phyloP scores from a whole-genome alignment of 2,888 invertebrate genomes.

The Drosophila buzzatii region DNA sequence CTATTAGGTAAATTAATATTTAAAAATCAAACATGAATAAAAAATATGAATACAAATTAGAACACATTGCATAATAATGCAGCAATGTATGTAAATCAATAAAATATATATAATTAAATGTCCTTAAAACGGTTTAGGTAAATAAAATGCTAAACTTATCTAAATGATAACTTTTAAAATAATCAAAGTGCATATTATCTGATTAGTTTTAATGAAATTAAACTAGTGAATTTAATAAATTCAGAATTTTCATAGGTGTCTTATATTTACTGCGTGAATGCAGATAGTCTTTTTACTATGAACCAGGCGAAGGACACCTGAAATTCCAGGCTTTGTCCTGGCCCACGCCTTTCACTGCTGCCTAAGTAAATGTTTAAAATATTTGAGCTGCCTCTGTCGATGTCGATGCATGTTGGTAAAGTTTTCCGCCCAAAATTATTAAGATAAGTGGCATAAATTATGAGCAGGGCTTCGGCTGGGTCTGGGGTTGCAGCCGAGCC shows the following conservation, averaged over 20 bases:
- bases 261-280: neutral
- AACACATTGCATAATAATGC: neutral
- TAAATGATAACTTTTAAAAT: neutral
- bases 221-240: neutral
- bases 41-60: neutral
- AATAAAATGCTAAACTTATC: too few species aligned
- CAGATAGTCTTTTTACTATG: neutral
- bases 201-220: neutral
- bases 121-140: neutral
- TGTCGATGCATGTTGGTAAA: conserved; percentile 57
- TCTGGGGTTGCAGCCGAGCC: conserved; percentile 13
- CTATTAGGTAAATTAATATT: neutral
- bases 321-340: conserved; percentile 14
- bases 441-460: conserved; percentile 82
- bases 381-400: conserved; percentile 58
- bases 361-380: conserved; percentile 79
- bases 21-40: too few species aligned
- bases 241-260: neutral
- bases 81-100: neutral
- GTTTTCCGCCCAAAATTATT: conserved; percentile 77
- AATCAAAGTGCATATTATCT: neutral
- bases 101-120: neutral
- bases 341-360: conserved; percentile 36
- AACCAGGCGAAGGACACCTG: conserved; percentile 12
- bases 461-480: conserved; percentile 48